Evolutionary conservation across 2,888 invertebrate species (phyloP).

Genomic region (Watsonalla binaria): DNA sequence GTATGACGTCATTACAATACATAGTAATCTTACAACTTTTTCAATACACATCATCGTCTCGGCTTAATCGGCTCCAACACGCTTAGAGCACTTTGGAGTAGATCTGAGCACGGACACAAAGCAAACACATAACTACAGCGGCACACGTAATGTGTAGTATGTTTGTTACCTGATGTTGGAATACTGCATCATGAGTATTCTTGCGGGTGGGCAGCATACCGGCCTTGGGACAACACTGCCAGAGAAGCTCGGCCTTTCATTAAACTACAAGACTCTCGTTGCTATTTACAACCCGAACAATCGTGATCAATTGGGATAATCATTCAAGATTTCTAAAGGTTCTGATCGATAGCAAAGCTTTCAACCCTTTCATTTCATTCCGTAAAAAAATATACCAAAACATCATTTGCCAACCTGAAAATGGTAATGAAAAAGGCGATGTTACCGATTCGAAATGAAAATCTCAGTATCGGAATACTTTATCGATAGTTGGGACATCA

Average conservation of each 20-base stretch:
- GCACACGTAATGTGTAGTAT: constrained; percentile 22
- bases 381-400: too few relatives aligned
- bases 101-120: background rate
- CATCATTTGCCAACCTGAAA: too few relatives aligned
- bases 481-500: too few relatives aligned
- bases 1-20: background rate
- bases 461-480: too few relatives aligned
- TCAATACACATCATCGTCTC: background rate
- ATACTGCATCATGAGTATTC: constrained; percentile 67
- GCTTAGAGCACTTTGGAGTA: background rate
- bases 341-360: too few relatives aligned
- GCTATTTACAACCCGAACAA: constrained; percentile 7
- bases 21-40: background rate
- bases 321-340: too few relatives aligned
- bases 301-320: too few relatives aligned
- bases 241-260: constrained; percentile 13
- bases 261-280: constrained; percentile 35
- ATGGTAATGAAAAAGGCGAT: too few relatives aligned
- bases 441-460: too few relatives aligned
- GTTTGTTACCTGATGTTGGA: constrained; percentile 67
- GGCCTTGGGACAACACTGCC: constrained; percentile 9
- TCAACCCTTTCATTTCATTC: too few relatives aligned
- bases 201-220: constrained; percentile 48
- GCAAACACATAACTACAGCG: constrained; percentile 13
- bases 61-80: background rate